Evolutionary conservation across 2,797 vertebrate genomes (phyloP).

Genomic region (Momotus momota): DNA sequence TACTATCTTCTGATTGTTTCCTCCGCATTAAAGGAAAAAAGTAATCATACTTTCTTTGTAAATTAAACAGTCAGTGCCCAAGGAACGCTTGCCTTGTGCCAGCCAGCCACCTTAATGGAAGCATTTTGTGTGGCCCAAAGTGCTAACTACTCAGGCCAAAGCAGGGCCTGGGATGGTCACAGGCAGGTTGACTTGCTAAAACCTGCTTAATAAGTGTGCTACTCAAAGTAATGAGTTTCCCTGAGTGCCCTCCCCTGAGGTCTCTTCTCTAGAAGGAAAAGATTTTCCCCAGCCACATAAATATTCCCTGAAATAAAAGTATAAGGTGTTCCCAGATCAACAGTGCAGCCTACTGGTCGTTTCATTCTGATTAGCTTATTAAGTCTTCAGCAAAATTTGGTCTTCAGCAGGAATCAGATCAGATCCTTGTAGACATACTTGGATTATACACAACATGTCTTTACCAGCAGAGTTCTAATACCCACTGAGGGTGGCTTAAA

Average conservation of each 20-base stretch:
- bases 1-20: not conserved
- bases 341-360: conserved; percentile 56
- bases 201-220: not conserved
- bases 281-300: not conserved
- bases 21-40: not conserved
- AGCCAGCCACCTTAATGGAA: not conserved
- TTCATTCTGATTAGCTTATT: not conserved
- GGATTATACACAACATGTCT: not conserved
- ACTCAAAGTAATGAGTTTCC: not conserved
- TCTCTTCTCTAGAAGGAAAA: not conserved
- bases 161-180: not conserved
- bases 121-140: not conserved
- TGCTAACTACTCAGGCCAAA: not conserved
- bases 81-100: not conserved
- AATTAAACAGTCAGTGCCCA: not conserved
- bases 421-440: not conserved
- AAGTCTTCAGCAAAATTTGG: not conserved
- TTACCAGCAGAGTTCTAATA: conserved; percentile 1
- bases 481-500: not conserved
- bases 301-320: not conserved
- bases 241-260: not conserved
- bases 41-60: not conserved
- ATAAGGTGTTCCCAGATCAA: not conserved
- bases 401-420: not conserved
- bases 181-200: not conserved